Percentiles rank a stretch among this genome's conserved stretches.
These are phyloP conservation scores for Clostera curtula DNA, from an alignment of 2,888 invertebrate genomes.

Conservation along the genomic window DNA sequence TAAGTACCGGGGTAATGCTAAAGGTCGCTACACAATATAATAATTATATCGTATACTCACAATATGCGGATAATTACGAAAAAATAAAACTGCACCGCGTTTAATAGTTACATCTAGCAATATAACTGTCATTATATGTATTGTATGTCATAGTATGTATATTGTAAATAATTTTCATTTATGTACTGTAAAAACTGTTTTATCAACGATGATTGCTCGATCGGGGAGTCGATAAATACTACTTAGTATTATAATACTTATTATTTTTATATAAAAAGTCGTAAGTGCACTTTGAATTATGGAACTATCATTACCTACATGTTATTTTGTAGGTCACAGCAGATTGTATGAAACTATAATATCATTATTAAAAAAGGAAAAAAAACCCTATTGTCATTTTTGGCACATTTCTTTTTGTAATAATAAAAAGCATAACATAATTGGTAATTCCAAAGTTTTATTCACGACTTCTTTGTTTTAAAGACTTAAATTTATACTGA, in stretches of 20 bases:
- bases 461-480: no score
- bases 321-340: conserved; percentile 33
- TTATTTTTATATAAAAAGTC: conserved; percentile 53
- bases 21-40: no score
- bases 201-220: conserved; percentile 57
- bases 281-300: conserved; percentile 72
- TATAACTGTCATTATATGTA: conserved; percentile 62
- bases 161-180: conserved; percentile 69
- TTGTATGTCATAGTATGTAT: conserved; percentile 65
- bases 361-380: conserved; percentile 13
- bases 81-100: conserved; percentile 43
- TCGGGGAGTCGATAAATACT: conserved; percentile 42
- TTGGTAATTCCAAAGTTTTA: no score
- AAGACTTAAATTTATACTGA: no score
- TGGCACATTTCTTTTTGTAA: no score
- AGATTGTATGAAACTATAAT: conserved; percentile 29
- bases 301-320: conserved; percentile 62
- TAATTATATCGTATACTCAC: no score
- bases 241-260: conserved; percentile 60
- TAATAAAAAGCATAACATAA: no score
- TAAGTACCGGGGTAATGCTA: conserved; percentile 13
- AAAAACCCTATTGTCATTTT: conserved; percentile 12
- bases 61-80: conserved; percentile 8
- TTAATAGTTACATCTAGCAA: conserved; percentile 62
- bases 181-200: conserved; percentile 60